These are phyloP conservation scores for Ispidina lecontei DNA, from an alignment of 2,797 vertebrate species.

Conservation along the genomic window DNA sequence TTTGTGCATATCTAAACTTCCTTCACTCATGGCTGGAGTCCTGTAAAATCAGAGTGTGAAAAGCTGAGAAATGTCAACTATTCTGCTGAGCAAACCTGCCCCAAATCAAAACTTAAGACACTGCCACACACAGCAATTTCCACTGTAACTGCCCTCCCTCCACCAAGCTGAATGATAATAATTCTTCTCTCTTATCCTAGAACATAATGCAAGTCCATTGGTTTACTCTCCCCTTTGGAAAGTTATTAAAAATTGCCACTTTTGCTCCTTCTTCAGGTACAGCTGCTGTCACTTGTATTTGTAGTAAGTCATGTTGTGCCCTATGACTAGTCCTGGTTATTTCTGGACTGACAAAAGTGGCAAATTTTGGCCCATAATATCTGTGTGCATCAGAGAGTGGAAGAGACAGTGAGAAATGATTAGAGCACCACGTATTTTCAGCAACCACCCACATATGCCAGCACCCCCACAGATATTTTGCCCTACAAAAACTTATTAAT, in stretches of 20 bases:
- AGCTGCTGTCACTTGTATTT: constrained; percentile 2
- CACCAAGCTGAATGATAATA: neutral
- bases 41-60: constrained; percentile 17
- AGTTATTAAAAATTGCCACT: neutral
- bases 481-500: constrained; percentile 17
- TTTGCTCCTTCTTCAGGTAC: neutral
- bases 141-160: neutral
- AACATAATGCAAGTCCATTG: neutral
- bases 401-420: constrained; percentile 20
- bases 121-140: neutral
- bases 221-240: neutral
- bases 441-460: constrained; percentile 9
- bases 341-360: constrained; percentile 26
- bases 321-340: constrained; percentile 48
- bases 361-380: constrained; percentile 27
- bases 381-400: constrained; percentile 16
- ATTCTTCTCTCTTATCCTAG: neutral
- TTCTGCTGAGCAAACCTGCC: constrained; percentile 9
- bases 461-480: neutral
- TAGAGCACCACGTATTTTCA: constrained; percentile 23
- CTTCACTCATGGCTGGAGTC: constrained; percentile 9
- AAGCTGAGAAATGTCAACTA: neutral
- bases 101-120: neutral
- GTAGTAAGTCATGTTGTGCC: constrained; percentile 20
- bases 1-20: constrained; percentile 7